Evolutionary conservation across 2,797 vertebrate genomes (phyloP), one percentile per base, ranked within the genome.

Genomic region (Hyperoplus immaculatus): DNA sequence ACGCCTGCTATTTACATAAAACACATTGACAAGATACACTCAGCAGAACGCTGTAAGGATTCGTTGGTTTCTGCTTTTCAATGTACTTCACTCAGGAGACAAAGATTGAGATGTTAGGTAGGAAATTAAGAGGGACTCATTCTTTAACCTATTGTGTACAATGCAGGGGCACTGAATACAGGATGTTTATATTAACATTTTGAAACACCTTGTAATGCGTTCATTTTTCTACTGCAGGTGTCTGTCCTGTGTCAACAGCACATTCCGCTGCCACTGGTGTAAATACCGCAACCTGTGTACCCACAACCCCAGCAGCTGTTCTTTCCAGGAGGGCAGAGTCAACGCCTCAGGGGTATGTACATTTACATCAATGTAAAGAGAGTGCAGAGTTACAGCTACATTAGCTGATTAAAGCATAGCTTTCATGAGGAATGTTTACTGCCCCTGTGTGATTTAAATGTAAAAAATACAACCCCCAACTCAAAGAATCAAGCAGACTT

Each of bases 271-370:
- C 91, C 97, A 98, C 85, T 99, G 98, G 98, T 99, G 98, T 94
- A 99, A 99, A 94, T 99, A 99, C 88, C 95, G 97, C 18, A 97
- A 98, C 93, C 95, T 98, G 67, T 99, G 97, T 88, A 99, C 97
- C 14, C 97, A 99, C 0, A 96, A 98, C 89, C 98, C 98, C 42
- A 96, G 95, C 91, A 98, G 96, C 70, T 99, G 98, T 84, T 99
- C 98, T 39, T 99, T 99, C 90, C 97, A 97, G 91, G 98, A 99
- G 87, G 98, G 98, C 41, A 92, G 97, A 63, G 97, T 99, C 94
- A 98, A 98, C 54, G 55, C 95, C 75, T 97, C 98, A 0, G 97
- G 98, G 97, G 90, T 92, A 82, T 13, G 10, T 96, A 94, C 16
- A 55, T 16, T 36, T 1, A 65, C 69, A 57, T 55, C 53, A n/a